Base-by-base conservation (phyloP, 2,888 invertebrate genomes). In the Halictus ligatus region DNA sequence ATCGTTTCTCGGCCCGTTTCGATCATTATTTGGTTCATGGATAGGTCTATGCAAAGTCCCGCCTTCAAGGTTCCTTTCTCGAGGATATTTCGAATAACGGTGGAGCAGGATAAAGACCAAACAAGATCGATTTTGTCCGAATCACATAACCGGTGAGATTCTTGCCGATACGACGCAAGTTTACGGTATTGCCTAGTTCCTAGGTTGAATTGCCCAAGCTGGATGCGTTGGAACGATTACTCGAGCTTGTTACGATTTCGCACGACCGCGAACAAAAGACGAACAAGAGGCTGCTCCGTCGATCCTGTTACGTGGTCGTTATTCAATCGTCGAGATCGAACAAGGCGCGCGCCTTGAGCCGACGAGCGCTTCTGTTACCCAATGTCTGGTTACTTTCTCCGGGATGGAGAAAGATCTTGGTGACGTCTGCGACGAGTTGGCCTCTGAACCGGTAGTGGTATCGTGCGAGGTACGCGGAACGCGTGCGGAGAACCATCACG, bases 291-390 rank as follows among this genome's bases (percentile, higher is more conserved):
- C 21, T 58, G 58, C 21, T 21, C 69, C 40, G 75, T 43, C 64
- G 74, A 87, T 78, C 50, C 79, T 78, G 79, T 88, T 88, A 88
- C 87, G 87, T 84, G 87, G 79, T 43, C 48, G 84, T 88, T 88
- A 88, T 88, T 50, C 87, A 88, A 88, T 84, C 87, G 73, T 4
- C 21, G 13, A 48, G 71, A 74, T 85, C 83, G 78, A 83, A 86
- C 64, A 79, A 84, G 81, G 69, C 48, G 75, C 29, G 73, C 29
- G n/a, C n/a, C n/a, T n/a, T n/a, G 71, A 21, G 35, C n/a, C n/a
- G 29, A 18, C 35, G n/a, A 13, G 50, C 73, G 46, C 64, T 18
- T 13, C 74, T 35, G 80, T 85, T 85, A 85, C 72, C 80, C 84
- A 85, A 85, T 84, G 54, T 29, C n/a, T 10, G 67, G 71, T 54